A percentile compares a stretch with the other conserved stretches of the same genome.
phyloP scores from a whole-genome alignment of 2,888 invertebrate species.

The Automeris io region DNA sequence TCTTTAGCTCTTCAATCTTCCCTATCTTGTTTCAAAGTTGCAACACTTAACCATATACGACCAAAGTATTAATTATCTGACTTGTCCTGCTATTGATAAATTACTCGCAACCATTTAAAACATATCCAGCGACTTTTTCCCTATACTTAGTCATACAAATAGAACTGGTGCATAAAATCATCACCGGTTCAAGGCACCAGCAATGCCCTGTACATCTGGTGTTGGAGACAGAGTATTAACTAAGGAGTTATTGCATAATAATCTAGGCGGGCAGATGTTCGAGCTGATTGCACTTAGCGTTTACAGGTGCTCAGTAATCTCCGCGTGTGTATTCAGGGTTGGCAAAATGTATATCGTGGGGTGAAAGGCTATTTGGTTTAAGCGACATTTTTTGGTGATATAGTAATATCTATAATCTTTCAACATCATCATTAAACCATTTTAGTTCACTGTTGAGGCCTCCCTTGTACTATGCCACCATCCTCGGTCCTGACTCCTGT shows the following conservation, averaged over 20 bases:
- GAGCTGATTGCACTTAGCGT: slow-evolving; percentile 62
- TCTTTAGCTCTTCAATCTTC: neutral
- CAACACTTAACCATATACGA: slow-evolving; percentile 3
- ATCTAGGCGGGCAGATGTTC: slow-evolving; percentile 62
- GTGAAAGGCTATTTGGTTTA: too few relatives aligned
- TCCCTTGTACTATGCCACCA: too few relatives aligned
- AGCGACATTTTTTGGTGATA: too few relatives aligned
- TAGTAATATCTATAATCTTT: neutral
- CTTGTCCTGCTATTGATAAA: slow-evolving; percentile 8
- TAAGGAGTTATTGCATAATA: slow-evolving; percentile 66
- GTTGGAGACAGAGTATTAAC: slow-evolving; percentile 46
- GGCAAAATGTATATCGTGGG: slow-evolving; percentile 31
- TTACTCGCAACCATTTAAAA: slow-evolving; percentile 3
- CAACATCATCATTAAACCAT: too few relatives aligned
- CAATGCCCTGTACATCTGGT: slow-evolving; percentile 54
- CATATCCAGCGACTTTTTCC: slow-evolving; percentile 3
- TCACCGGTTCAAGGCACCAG: slow-evolving; percentile 52
- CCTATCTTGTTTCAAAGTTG: neutral
- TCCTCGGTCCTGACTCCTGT: too few relatives aligned
- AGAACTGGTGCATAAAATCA: slow-evolving; percentile 34
- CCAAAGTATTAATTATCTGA: slow-evolving; percentile 16
- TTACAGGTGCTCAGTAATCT: slow-evolving; percentile 55
- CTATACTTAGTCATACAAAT: neutral
- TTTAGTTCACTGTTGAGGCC: too few relatives aligned
- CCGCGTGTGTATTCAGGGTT: slow-evolving; percentile 58